phyloP scores from a whole-genome alignment of 2,113 vertebrate species.

The Lutjanus erythropterus region DNA sequence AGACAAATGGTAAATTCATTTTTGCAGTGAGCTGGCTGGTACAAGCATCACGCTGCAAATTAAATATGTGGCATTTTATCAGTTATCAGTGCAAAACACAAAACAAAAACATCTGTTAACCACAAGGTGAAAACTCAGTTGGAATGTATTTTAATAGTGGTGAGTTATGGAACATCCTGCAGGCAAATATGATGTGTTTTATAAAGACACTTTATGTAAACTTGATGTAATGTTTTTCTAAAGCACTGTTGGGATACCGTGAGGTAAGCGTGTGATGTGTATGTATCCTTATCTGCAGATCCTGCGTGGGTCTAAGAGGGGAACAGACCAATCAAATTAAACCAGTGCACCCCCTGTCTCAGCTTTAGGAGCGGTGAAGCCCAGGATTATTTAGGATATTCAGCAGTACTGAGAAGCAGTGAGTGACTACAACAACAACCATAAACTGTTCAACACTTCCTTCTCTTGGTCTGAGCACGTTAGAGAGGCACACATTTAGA shows the following conservation, averaged over 20 bases:
- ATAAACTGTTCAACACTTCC: conserved; percentile 18
- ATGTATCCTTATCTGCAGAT: conserved; percentile 15
- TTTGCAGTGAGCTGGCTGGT: conserved; percentile 57
- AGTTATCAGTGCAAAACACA: conserved; percentile 72
- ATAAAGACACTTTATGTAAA: conserved; percentile 65
- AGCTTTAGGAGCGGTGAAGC: conserved; percentile 1
- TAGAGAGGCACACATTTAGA: conserved; percentile 32
- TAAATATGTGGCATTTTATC: conserved; percentile 63
- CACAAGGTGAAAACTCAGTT: conserved; percentile 24
- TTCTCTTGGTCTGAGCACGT: conserved; percentile 9
- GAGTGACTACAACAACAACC: conserved; percentile 26
- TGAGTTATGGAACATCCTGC: conserved; percentile 29
- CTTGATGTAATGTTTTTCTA: conserved; percentile 32
- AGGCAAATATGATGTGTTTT: conserved; percentile 32
- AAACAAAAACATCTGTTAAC: conserved; percentile 37
- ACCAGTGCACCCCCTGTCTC: conserved; percentile 27
- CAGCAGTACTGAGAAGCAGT: conserved; percentile 51
- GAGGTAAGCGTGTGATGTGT: conserved; percentile 57
- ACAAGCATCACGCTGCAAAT: conserved; percentile 41
- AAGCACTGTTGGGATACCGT: conserved; percentile 62
- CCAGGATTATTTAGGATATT: conserved; percentile 20
- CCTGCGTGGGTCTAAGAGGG: background rate
- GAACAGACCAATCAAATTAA: conserved; percentile 27
- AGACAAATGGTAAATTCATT: conserved; percentile 53
- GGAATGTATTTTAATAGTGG: conserved; percentile 64